Percentiles rank a stretch among this genome's conserved stretches.
phyloP scores from a whole-genome alignment of 2,888 invertebrate genomes.

The Gasteruption jaculator region DNA sequence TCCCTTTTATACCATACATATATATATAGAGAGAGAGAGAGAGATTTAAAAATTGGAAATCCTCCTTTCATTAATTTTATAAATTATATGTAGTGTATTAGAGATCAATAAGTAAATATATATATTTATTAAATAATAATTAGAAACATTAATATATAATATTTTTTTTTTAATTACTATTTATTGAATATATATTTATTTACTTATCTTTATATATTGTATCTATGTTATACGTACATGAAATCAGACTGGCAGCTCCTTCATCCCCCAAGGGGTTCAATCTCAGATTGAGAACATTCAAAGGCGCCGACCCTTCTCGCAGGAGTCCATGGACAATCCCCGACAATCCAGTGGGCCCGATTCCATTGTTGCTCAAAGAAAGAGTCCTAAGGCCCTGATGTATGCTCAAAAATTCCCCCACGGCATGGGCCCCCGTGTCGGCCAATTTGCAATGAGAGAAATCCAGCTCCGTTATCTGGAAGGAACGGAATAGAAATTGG shows the following conservation, averaged over 20 bases:
- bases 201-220: neutral
- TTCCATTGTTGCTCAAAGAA: constrained; percentile 57
- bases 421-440: constrained; percentile 61
- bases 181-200: neutral
- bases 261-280: constrained; percentile 61
- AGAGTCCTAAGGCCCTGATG: constrained; percentile 54
- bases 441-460: constrained; percentile 64
- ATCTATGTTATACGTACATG: constrained; percentile 29
- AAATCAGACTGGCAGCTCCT: constrained; percentile 50
- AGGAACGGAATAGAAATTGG: constrained; percentile 19
- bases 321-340: constrained; percentile 57
- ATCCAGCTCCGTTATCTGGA: constrained; percentile 58
- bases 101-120: too few species aligned
- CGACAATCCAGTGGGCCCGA: constrained; percentile 56
- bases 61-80: too few species aligned
- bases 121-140: too few species aligned
- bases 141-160: too few species aligned
- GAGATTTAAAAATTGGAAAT: too few species aligned
- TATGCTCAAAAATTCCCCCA: constrained; percentile 57
- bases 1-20: too few species aligned
- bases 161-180: neutral
- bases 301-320: constrained; percentile 51
- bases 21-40: too few species aligned
- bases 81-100: too few species aligned
- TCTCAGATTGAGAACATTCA: constrained; percentile 55